These are phyloP conservation scores for Virgularia gustaviana DNA, from an alignment of 92 coral and sea anemone genomes.

Conservation along the genomic window DNA sequence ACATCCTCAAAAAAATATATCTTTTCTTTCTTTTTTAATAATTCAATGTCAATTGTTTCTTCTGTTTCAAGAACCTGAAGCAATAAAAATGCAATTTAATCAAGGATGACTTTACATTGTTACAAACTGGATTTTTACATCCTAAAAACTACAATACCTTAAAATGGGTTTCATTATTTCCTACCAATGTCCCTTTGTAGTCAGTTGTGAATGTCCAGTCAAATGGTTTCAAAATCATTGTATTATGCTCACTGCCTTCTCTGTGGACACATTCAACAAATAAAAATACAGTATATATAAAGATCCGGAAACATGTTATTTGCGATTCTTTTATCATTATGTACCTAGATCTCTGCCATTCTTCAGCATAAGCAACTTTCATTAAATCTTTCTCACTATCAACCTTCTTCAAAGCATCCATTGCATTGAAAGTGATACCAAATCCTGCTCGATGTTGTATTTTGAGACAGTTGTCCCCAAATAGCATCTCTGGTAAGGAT, in stretches of 20 bases:
- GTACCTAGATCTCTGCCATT: slow-evolving; percentile 92
- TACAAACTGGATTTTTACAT: background rate
- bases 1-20: slow-evolving; percentile 91
- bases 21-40: slow-evolving; percentile 79
- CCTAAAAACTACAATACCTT: slow-evolving; percentile 46
- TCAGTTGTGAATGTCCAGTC: slow-evolving; percentile 96
- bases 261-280: slow-evolving; percentile 22
- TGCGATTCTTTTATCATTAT: background rate
- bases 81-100: background rate
- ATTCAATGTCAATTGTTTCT: slow-evolving; percentile 80
- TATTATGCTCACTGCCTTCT: slow-evolving; percentile 76
- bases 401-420: slow-evolving; percentile 78
- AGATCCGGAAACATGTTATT: background rate
- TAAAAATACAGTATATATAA: background rate
- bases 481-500: slow-evolving; percentile 93
- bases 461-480: slow-evolving; percentile 77
- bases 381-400: slow-evolving; percentile 84
- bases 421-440: slow-evolving; percentile 90
- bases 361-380: slow-evolving; percentile 93
- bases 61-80: slow-evolving; percentile 74
- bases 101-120: background rate
- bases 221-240: slow-evolving; percentile 88
- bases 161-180: slow-evolving; percentile 41
- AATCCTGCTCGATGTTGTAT: slow-evolving; percentile 76
- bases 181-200: slow-evolving; percentile 79